Percentiles rank a stretch among this genome's conserved stretches.
These are phyloP conservation scores for Meteorus colon DNA, from an alignment of 2,888 invertebrate genomes.

Conservation along the genomic window DNA sequence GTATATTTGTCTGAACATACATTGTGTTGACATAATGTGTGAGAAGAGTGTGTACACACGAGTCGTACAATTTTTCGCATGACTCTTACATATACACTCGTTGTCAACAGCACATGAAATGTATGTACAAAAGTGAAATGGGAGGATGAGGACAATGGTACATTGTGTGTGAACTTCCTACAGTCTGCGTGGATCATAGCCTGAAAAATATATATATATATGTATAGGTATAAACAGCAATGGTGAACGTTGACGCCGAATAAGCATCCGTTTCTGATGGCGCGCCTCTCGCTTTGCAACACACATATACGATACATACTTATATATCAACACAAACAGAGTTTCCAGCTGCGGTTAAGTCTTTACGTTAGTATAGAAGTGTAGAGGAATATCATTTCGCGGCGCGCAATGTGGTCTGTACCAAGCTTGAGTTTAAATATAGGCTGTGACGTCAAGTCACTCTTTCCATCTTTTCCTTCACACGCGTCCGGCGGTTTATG, in stretches of 20 bases:
- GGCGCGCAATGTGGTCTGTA: constrained; percentile 48
- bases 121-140: constrained; percentile 38
- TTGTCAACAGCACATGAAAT: background rate
- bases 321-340: constrained; percentile 7
- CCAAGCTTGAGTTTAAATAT: constrained; percentile 61
- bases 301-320: background rate
- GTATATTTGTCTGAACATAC: too few relatives aligned
- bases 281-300: constrained; percentile 41
- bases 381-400: constrained; percentile 21
- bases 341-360: background rate
- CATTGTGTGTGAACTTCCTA: constrained; percentile 57
- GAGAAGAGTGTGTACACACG: too few relatives aligned
- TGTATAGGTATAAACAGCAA: constrained; percentile 22
- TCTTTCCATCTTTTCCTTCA: constrained; percentile 27
- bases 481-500: constrained; percentile 17
- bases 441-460: constrained; percentile 61
- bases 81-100: constrained; percentile 14
- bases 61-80: constrained; percentile 19
- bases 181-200: constrained; percentile 18
- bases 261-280: constrained; percentile 63
- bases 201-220: background rate
- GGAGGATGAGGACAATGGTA: constrained; percentile 62
- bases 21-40: too few relatives aligned
- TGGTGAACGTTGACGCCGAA: constrained; percentile 53
- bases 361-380: background rate